Evolutionary conservation across 2,113 vertebrate genomes (phyloP), one percentile per base, ranked within the genome.

Genomic region (Carassius auratus): DNA sequence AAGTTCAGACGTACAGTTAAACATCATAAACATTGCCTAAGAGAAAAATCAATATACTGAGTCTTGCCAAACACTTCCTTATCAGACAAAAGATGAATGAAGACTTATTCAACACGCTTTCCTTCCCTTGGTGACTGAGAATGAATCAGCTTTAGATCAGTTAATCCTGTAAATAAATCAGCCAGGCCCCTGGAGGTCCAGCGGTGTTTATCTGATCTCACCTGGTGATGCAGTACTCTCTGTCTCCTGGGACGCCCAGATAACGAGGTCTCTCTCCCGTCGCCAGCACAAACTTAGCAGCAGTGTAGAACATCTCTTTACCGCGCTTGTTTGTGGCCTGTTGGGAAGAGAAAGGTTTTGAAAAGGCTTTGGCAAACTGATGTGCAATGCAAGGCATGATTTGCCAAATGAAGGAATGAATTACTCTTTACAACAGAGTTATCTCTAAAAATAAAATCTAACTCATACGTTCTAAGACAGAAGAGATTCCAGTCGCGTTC

Each of bases 181-280:
- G 15, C 57, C 80, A 83, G 38, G 17, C 26, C 73, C 42, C 71
- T 64, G 26, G 68, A 7, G 80, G 77, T 81, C 50, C 62, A 8
- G n/a, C 30, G 30, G 30, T 30, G 30, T 30, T 30, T 30, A 30
- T 30, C 8, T 59, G 33, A 78, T 30, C 89, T 91, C 84, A 98
- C 98, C 98, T 99, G 73, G 98, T 99, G 91, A 99, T 97, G 88
- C 98, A 98, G 91, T 94, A 94, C 85, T 99, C 97, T 84, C 95
- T 96, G 92, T 98, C 98, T 91, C 97, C 98, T 13, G 94, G 96
- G 89, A 99, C 90, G 55, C 93, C 97, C 64, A 95, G 88, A 85
- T 99, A 99, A 23, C 97, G 95, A 0, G 98, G 98, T 80, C 98
- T 94, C 91, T 97, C 96, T 1, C 98, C 98, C 2, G 97, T 99